Evolutionary conservation across 92 coral and sea anemone species (phyloP), one percentile per base, ranked within the genome.

Genomic region (Diadumene lineata): DNA sequence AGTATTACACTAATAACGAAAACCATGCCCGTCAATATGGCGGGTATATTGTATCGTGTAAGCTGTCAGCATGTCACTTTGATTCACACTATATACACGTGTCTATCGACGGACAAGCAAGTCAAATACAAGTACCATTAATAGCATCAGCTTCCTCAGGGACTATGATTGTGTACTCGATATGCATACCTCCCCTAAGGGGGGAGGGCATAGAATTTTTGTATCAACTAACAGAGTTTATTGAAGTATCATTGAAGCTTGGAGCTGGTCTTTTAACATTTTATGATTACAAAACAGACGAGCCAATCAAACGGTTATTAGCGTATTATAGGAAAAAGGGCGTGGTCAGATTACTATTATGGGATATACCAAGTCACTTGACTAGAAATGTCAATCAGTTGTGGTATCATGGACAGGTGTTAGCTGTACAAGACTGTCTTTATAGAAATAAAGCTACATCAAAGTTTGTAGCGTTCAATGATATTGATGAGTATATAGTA

Each of bases 401-500:
- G 11, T 85, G 85, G 79, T 76, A 81, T 56, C 70, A 63, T 44
- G 91, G 87, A 10, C 91, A 86, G 58, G 71, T 80, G 18, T 27
- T 86, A 21, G 70, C 91, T 1, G 82, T 82, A 9, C 68, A 77
- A 70, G 91, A 86, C 51, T 86, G 91, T 33, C 56, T 86, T 26
- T 86, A 55, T 55, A 87, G 91, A 23, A 38, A 62, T 11, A 78
- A 66, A 75, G 75, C 23, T 19, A 23, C 62, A 15, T 74, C 78
- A 30, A 34, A 64, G 58, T 86, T 82, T 43, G 84, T 82, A 29
- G 84, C 87, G 11, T 86, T 86, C 43, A 72, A 86, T 68, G 91
- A 86, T 32, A 56, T 86, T 46, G 91, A 86, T 51, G 91, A 86
- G 81, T 86, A 77, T 55, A 77, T 86, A n/a, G 84, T 82, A 1